These are phyloP conservation scores for Dasyurus viverrinus DNA, from an alignment of 2,113 vertebrate genomes.

Conservation along the genomic window DNA sequence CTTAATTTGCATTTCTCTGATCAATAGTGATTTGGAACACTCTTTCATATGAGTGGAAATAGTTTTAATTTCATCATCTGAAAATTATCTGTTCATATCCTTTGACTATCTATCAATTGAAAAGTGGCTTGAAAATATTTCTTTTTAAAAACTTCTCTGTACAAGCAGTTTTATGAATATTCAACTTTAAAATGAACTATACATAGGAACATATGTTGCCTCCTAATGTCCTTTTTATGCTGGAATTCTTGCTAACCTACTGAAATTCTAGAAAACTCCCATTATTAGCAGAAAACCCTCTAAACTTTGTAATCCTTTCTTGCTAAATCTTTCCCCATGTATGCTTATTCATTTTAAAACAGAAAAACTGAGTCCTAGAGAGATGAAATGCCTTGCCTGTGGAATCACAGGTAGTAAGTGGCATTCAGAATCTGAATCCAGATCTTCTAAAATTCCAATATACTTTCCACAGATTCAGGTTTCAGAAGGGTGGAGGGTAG, in stretches of 20 bases:
- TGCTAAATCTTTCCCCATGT: background rate
- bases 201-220: background rate
- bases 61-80: no score
- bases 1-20: no score
- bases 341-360: background rate
- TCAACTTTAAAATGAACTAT: background rate
- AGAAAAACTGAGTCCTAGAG: background rate
- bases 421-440: background rate
- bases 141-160: constrained; percentile 2
- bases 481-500: background rate
- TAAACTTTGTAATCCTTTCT: background rate
- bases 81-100: no score
- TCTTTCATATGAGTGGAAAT: no score
- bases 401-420: background rate
- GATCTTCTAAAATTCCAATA: background rate
- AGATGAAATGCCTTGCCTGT: background rate
- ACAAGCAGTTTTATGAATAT: background rate
- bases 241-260: background rate
- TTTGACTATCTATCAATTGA: no score
- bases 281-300: background rate
- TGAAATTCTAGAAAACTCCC: background rate
- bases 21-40: no score
- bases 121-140: background rate
- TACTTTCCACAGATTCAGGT: background rate
- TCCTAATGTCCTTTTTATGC: background rate